Base-by-base conservation (phyloP, 2,113 vertebrate species). In the Zosterops lateralis region DNA sequence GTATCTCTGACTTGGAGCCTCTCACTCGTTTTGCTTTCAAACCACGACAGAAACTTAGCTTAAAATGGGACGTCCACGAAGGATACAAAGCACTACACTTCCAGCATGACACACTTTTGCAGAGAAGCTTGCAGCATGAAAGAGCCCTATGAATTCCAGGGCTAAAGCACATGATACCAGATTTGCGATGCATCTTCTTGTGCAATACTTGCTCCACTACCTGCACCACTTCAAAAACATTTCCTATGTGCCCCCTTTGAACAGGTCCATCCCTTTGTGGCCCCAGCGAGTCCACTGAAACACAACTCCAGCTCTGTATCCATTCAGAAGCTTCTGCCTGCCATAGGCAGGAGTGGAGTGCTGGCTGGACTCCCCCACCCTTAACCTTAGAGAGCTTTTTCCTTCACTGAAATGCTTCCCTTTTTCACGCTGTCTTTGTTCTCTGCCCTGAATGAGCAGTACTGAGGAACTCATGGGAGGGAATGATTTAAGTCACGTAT, bases 341-440 rank as follows among this genome's bases (percentile, higher is more conserved):
- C n/a, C 18, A 70, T 34, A 42, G 32, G 26, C 60, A 67, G 26
- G 6, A 81, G 19, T 1, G 1, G 12, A 71, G 36, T 5, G 48
- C 42, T 65, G 67, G 51, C 61, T 40, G 25, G 40, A 65, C 19
- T 62, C 7, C 12, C 34, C 14, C 0, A 0, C 25, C 34, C 74
- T 88, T 45, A 61, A 62, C 19, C 8, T 70, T 6, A 31, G 19
- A 48, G 17, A 65, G 19, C 5, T 76, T 38, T 42, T 51, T 21
- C 38, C 28, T 65, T 47, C 78, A 76, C 12, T 3, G 10, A 78
- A 91, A 56, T 15, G 18, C 14, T 51, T 50, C 50, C 51, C 12
- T 7, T 57, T 40, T 51, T 14, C 56, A 25, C 7, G 18, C 6
- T 18, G 14, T 17, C 21, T 65, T 82, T 42, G 12, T 40, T 80